phyloP scores from a whole-genome alignment of 2,888 invertebrate species.

The Sacculina carcini region DNA sequence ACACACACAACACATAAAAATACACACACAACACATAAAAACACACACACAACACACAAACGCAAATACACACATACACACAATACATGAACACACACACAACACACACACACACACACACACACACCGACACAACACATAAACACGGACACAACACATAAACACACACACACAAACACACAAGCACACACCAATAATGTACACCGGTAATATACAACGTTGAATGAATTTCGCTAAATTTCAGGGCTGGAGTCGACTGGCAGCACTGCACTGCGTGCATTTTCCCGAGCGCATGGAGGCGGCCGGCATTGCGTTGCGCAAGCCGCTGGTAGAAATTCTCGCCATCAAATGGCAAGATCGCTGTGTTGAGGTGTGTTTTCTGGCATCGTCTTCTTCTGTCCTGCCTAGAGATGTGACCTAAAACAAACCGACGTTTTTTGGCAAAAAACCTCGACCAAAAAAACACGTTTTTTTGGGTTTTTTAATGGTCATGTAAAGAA shows the following conservation, averaged over 20 bases:
- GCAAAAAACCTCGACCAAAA: no score
- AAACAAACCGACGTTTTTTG: no score
- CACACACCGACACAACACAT: background rate
- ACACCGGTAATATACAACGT: background rate
- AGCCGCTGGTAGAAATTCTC: conserved; percentile 89
- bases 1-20: no score
- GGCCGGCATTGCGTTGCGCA: conserved; percentile 41
- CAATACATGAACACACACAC: background rate
- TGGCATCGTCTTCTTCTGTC: background rate
- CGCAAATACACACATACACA: no score
- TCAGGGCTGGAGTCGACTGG: conserved; percentile 87
- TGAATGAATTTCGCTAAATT: conserved; percentile 31
- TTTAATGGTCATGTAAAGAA: no score
- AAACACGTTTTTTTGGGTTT: no score
- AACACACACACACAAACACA: no score
- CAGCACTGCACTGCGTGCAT: conserved; percentile 83
- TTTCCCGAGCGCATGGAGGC: conserved; percentile 67
- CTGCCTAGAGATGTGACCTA: no score
- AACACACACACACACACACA: background rate
- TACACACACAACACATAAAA: no score
- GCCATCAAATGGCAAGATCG: conserved; percentile 96
- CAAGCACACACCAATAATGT: background rate
- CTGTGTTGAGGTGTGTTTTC: conserved; percentile 52
- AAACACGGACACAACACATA: background rate
- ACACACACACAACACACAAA: no score